Evolutionary conservation across 1,140 invertebrate genomes (phyloP).

Genomic region (Drosophila burlai): DNA sequence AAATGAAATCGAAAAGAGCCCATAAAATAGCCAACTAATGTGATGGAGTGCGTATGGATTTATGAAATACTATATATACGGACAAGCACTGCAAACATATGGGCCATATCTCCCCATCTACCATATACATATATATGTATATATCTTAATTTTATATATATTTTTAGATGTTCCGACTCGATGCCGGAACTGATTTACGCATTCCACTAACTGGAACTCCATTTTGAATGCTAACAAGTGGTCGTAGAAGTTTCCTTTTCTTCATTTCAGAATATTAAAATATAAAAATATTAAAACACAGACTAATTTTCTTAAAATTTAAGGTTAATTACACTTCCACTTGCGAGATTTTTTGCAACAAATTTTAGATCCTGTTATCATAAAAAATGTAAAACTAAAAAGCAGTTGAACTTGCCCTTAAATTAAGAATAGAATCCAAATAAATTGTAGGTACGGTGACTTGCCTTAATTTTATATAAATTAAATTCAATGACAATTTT

Average conservation of each 20-base stretch:
- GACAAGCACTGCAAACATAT: constrained; percentile 19
- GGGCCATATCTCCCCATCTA: background rate
- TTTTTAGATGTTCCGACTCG: constrained; percentile 11
- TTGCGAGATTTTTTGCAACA: too few species aligned
- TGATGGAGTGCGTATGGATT: constrained; percentile 53
- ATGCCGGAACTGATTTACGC: constrained; percentile 42
- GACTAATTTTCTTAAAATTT: too few species aligned
- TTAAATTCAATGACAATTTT: too few species aligned
- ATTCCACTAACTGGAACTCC: background rate
- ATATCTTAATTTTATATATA: background rate
- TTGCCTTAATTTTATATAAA: too few species aligned
- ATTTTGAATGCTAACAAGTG: constrained; percentile 2
- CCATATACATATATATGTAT: background rate
- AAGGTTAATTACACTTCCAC: too few species aligned
- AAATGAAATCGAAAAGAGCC: constrained; percentile 54
- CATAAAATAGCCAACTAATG: constrained; percentile 62
- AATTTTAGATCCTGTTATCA: too few species aligned
- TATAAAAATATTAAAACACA: too few species aligned
- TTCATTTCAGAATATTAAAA: background rate
- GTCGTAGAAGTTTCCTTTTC: background rate
- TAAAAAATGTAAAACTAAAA: too few species aligned
- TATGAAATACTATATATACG: constrained; percentile 50
- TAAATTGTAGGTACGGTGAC: too few species aligned
- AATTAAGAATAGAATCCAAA: too few species aligned
- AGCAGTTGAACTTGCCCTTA: fast-evolving